Evolutionary conservation across 1,140 invertebrate genomes (phyloP).

Genomic region (Orchesella cincta): DNA sequence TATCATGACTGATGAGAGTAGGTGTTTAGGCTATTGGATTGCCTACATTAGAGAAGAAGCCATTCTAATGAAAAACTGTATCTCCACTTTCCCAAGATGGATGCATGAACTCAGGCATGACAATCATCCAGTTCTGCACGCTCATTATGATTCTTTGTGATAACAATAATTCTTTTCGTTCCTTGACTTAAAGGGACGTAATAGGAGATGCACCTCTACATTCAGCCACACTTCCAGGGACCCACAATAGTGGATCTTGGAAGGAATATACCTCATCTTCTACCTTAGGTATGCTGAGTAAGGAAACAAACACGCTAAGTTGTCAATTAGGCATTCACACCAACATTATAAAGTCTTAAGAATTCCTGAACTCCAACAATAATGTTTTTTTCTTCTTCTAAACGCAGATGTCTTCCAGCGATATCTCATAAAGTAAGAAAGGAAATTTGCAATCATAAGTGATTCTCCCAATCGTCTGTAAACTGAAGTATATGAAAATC

Average conservation of each 20-base stretch:
- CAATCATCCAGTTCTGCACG: too few species aligned
- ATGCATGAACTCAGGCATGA: slow-evolving; percentile 60
- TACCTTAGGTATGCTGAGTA: slow-evolving; percentile 24
- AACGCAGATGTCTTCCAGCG: slow-evolving; percentile 45
- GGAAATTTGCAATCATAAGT: neutral
- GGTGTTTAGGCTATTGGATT: slow-evolving; percentile 59
- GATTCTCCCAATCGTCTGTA: neutral
- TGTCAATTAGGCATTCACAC: too few species aligned
- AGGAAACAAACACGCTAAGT: too few species aligned
- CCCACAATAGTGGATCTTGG: slow-evolving; percentile 69
- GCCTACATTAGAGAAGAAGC: slow-evolving; percentile 60
- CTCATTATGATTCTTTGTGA: too few species aligned
- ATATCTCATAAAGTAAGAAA: slow-evolving; percentile 47
- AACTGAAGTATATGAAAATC: neutral
- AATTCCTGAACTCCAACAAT: too few species aligned
- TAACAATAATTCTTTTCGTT: too few species aligned
- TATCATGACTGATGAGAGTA: slow-evolving; percentile 26
- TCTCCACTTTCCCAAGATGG: slow-evolving; percentile 68
- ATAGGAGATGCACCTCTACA: slow-evolving; percentile 62
- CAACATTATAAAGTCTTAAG: too few species aligned
- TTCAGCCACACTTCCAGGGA: slow-evolving; percentile 67
- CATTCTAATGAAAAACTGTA: slow-evolving; percentile 61
- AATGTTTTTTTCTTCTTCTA: too few species aligned
- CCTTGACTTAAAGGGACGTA: slow-evolving; percentile 58
- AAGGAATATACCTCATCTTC: slow-evolving; percentile 20